These are phyloP conservation scores for Colostygia pectinataria DNA, from an alignment of 2,888 invertebrate genomes.

Conservation along the genomic window DNA sequence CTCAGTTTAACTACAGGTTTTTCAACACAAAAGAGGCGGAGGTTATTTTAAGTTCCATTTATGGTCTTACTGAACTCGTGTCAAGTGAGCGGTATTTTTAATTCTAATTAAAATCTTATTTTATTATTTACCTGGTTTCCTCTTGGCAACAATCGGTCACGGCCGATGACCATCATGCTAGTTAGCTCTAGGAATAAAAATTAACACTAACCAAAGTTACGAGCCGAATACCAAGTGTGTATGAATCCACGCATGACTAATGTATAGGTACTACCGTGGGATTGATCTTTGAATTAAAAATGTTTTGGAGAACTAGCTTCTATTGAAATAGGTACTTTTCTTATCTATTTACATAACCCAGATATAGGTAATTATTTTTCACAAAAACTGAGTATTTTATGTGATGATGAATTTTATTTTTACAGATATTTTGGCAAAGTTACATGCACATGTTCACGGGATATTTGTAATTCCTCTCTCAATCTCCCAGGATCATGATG, in stretches of 20 bases:
- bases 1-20: no score
- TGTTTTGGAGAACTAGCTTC: neutral
- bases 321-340: neutral
- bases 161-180: slow-evolving; percentile 7
- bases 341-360: no score
- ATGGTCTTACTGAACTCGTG: no score
- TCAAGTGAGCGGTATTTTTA: neutral
- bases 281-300: neutral
- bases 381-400: no score
- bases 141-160: slow-evolving; percentile 12
- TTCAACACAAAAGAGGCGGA: no score
- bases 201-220: slow-evolving; percentile 13
- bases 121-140: slow-evolving; percentile 1
- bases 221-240: slow-evolving; percentile 26
- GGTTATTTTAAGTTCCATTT: no score
- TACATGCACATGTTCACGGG: no score
- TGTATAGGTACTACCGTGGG: slow-evolving; percentile 13
- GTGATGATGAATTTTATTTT: no score
- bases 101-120: neutral
- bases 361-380: no score
- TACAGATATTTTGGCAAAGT: no score
- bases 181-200: slow-evolving; percentile 17
- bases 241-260: slow-evolving; percentile 27
- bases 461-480: no score
- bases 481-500: no score